phyloP scores from a whole-genome alignment of 2,113 vertebrate genomes.

The Rousettus leschenaultii region DNA sequence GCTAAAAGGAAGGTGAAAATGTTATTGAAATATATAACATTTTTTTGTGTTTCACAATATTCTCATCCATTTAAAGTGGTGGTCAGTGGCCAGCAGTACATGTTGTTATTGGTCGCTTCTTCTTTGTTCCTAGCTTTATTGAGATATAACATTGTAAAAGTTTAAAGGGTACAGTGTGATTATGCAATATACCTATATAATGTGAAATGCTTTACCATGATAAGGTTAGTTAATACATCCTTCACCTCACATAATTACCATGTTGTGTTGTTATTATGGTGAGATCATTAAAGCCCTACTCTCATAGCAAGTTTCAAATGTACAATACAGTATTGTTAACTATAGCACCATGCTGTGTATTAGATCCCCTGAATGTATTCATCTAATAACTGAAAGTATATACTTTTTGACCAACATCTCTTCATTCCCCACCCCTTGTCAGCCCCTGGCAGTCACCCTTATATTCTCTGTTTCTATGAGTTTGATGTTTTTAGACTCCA shows the following conservation, averaged over 20 bases:
- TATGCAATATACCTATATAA: background rate
- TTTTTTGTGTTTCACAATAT: background rate
- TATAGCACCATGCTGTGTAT: background rate
- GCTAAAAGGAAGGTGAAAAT: background rate
- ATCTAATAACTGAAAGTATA: background rate
- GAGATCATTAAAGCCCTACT: background rate
- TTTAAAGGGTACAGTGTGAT: background rate
- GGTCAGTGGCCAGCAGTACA: background rate
- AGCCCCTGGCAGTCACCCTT: background rate
- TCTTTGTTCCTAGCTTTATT: background rate
- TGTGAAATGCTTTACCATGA: background rate
- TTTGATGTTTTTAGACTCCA: background rate
- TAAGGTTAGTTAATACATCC: background rate
- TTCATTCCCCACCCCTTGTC: background rate
- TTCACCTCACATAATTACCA: background rate
- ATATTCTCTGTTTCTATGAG: background rate
- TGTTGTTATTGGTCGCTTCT: background rate
- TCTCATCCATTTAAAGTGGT: background rate
- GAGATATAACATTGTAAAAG: background rate
- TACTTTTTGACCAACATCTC: background rate
- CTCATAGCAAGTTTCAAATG: background rate
- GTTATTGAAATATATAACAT: background rate
- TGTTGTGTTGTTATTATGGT: background rate
- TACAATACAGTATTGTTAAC: background rate
- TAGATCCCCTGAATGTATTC: background rate